Evolutionary conservation across 2,888 invertebrate species (phyloP).

Genomic region (Itoplectis maculator): DNA sequence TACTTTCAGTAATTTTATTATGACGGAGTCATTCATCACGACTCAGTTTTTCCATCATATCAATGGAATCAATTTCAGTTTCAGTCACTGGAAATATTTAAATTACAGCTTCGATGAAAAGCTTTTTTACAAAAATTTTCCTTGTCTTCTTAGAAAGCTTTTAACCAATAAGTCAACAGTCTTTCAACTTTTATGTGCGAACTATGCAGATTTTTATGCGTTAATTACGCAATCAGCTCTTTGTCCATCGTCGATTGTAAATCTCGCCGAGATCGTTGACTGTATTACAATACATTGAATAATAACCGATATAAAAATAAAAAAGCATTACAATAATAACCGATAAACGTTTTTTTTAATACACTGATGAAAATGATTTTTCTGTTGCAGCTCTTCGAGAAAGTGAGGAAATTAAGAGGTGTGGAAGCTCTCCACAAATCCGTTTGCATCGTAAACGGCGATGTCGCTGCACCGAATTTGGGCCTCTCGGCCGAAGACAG

Average conservation of each 20-base stretch:
- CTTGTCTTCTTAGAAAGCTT: neutral
- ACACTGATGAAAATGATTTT: slow-evolving; percentile 6
- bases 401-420: slow-evolving; percentile 88
- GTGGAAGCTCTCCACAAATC: slow-evolving; percentile 88
- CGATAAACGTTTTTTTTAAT: too few species aligned
- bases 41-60: too few species aligned
- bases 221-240: neutral
- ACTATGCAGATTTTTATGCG: neutral
- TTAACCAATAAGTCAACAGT: neutral
- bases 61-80: too few species aligned
- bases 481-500: slow-evolving; percentile 90
- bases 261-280: slow-evolving; percentile 2
- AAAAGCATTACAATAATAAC: neutral
- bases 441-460: slow-evolving; percentile 90
- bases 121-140: neutral
- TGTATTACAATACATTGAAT: neutral
- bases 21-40: neutral
- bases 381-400: slow-evolving; percentile 90
- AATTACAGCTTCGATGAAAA: neutral
- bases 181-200: neutral
- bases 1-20: neutral
- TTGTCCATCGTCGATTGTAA: neutral
- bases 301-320: neutral
- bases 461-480: slow-evolving; percentile 89
- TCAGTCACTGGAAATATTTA: neutral